Conservation (phyloP, 2,797 vertebrate species). For the Leptoclinus maculatus region DNA sequence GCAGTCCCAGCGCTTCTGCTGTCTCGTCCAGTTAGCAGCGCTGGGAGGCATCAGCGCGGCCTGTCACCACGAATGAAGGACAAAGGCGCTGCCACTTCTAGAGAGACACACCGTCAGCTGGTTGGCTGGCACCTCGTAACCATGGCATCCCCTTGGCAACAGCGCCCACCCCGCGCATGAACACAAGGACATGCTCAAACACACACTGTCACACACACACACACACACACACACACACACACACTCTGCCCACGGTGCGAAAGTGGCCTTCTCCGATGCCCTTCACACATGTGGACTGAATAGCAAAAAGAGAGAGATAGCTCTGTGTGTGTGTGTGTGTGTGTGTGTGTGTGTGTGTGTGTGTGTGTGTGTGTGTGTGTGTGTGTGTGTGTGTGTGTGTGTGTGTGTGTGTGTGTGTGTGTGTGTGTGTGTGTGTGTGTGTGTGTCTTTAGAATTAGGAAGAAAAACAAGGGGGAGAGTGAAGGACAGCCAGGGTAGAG, state of each 20-base stretch:
- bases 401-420: neutral
- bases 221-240: constrained; percentile 48
- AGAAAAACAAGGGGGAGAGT: neutral
- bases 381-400: neutral
- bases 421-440: neutral
- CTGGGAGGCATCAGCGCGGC: constrained; percentile 69
- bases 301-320: constrained; percentile 36
- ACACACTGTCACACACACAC: constrained; percentile 32
- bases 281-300: constrained; percentile 73
- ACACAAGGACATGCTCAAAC: constrained; percentile 70
- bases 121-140: constrained; percentile 83
- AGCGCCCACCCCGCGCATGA: constrained; percentile 61
- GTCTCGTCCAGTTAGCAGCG: constrained; percentile 76
- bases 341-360: neutral
- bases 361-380: neutral
- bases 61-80: constrained; percentile 78
- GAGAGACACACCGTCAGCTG: constrained; percentile 73
- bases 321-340: neutral
- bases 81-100: constrained; percentile 73
- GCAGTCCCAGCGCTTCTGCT: constrained; percentile 60
- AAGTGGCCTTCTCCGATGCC: constrained; percentile 70
- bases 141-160: constrained; percentile 84
- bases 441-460: neutral
- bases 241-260: constrained; percentile 56
- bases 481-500: constrained; percentile 4